Percentiles rank a stretch among this genome's conserved stretches.
Evolutionary conservation across 2,797 vertebrate species (phyloP).

Genomic region (Falco naumanni): DNA sequence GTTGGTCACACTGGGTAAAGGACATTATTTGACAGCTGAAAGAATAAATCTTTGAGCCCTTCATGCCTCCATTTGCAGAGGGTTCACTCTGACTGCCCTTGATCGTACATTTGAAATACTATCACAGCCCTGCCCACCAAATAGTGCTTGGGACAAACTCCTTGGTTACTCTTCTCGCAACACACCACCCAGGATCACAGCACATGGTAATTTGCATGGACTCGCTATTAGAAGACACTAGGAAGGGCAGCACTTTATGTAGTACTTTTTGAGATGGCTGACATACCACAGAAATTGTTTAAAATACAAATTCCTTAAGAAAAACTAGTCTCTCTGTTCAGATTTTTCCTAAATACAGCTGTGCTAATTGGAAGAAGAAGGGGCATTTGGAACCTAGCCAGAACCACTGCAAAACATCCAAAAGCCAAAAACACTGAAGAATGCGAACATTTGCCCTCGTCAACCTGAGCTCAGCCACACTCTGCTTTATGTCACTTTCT

Average conservation of each 20-base stretch:
- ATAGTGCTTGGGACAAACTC: background rate
- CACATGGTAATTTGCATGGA: background rate
- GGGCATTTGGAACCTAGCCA: background rate
- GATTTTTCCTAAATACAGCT: background rate
- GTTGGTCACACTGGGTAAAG: background rate
- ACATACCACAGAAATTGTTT: background rate
- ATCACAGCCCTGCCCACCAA: background rate
- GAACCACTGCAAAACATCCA: background rate
- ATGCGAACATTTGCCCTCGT: background rate
- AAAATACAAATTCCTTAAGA: background rate
- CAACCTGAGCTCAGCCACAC: background rate
- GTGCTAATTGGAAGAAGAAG: background rate
- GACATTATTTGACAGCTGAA: conserved; percentile 22
- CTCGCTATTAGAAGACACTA: background rate
- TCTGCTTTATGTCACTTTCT: background rate
- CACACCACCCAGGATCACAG: background rate
- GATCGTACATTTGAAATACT: background rate
- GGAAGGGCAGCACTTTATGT: background rate
- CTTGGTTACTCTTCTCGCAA: background rate
- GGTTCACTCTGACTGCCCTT: background rate
- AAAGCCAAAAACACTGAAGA: background rate
- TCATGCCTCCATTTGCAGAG: background rate
- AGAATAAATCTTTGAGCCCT: conserved; percentile 10
- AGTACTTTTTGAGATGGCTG: background rate
- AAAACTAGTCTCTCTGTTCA: background rate